Evolutionary conservation across 1,140 invertebrate species (phyloP).

Genomic region (Ephestia elutella): DNA sequence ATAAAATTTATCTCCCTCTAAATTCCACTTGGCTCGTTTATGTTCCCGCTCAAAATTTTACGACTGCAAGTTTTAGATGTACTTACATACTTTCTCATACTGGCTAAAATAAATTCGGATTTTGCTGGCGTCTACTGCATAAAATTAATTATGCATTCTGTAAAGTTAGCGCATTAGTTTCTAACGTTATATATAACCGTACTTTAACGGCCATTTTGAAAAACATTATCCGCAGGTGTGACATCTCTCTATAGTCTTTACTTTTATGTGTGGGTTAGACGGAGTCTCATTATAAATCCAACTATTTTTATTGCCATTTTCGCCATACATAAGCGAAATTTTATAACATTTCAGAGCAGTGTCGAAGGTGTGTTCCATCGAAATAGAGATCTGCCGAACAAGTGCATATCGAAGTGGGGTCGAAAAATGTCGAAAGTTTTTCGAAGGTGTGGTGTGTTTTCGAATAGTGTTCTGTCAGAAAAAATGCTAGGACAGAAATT

Average conservation of each 20-base stretch:
- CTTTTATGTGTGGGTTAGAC: background rate
- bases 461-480: too few relatives aligned
- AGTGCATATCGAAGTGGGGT: too few relatives aligned
- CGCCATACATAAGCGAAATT: too few relatives aligned
- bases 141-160: slow-evolving; percentile 5
- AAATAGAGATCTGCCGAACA: too few relatives aligned
- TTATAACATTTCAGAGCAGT: too few relatives aligned
- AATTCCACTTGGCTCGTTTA: background rate
- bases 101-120: slow-evolving; percentile 1
- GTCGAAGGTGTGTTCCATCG: too few relatives aligned
- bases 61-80: background rate
- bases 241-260: background rate
- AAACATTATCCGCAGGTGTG: background rate
- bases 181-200: too few relatives aligned
- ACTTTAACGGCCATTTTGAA: background rate
- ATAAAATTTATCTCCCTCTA: background rate
- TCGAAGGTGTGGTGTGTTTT: too few relatives aligned
- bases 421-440: too few relatives aligned
- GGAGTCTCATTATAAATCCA: too few relatives aligned
- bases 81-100: slow-evolving; percentile 1
- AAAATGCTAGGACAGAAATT: too few relatives aligned
- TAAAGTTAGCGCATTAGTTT: background rate
- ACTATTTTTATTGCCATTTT: too few relatives aligned
- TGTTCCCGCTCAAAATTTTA: background rate
- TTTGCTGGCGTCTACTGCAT: background rate